A percentile compares a stretch with the other conserved stretches of the same genome.
Evolutionary conservation across 1,140 invertebrate species (phyloP).

Genomic region (Stenopsyche tienmushanensis): DNA sequence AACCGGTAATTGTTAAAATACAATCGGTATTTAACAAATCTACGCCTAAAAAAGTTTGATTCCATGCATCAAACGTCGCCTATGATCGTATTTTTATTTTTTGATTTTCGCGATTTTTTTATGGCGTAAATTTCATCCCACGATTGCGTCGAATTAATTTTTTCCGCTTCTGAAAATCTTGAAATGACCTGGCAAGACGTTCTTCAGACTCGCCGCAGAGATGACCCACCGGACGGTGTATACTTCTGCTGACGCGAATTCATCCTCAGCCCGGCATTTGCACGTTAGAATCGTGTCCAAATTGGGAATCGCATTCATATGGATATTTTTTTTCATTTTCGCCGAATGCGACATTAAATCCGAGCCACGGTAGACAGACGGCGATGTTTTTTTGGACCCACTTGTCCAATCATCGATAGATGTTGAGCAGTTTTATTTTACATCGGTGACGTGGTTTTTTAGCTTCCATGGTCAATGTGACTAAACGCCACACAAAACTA

Average conservation of each 20-base stretch:
- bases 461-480: too few relatives aligned
- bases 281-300: background rate
- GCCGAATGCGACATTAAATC: background rate
- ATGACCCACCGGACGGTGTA: slow-evolving; percentile 4
- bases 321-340: background rate
- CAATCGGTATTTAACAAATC: too few relatives aligned
- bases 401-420: slow-evolving; percentile 17
- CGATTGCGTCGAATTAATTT: too few relatives aligned
- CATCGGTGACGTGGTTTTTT: slow-evolving; percentile 19
- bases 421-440: slow-evolving; percentile 17
- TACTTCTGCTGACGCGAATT: background rate
- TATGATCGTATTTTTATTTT: too few relatives aligned
- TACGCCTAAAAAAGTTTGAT: too few relatives aligned
- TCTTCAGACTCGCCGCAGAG: slow-evolving; percentile 12
- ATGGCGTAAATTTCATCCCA: background rate
- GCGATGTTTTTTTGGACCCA: slow-evolving; percentile 1
- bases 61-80: too few relatives aligned
- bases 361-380: background rate
- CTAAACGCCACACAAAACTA: too few relatives aligned
- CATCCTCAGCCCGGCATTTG: background rate
- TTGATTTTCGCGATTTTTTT: too few relatives aligned
- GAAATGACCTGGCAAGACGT: background rate
- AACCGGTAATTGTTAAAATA: too few relatives aligned
- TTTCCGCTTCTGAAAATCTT: slow-evolving; percentile 5
- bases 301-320: background rate